Base-by-base conservation (phyloP, 35 echinoderm and acorn worm genomes). In the Lytechinus variegatus region DNA sequence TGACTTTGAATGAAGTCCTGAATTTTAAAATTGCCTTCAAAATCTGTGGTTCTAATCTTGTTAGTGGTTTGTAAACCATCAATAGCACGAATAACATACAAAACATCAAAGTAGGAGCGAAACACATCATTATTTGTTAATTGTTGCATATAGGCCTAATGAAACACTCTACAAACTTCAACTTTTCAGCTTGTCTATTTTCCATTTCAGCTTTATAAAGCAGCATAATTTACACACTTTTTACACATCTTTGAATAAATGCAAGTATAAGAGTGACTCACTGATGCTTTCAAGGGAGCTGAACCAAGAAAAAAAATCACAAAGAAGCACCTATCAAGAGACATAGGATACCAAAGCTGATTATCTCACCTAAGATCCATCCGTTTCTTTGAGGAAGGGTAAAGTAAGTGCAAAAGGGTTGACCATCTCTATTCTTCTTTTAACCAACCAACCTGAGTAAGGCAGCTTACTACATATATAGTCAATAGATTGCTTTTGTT, bases 361-460 rank as follows among this genome's bases (percentile, higher is more conserved):
- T 90, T 90, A 90, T 90, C 29, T 90, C 88, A 52, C 66, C 66
- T n/a, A 79, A 79, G 66, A 52, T 90, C 9, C 52, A 90, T 90
- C 10, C 52, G 16, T 33, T 90, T 33, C 88, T 90, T 90, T 90
- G 9, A 44, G 52, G 88, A 90, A 52, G 27, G 88, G 52, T 29
- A 52, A 54, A 89, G 28, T 51, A 89, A 2, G 87, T 89, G 28
- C 52, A 7, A 89, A 53, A 52, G 52, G 88, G 88, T 90, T 79
- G 19, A 79, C 88, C 28, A 4, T 90, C 88, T 90, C 52, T 54
- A 90, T 90, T 90, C 28, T 90, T 90, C 88, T n/a, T n/a, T n/a
- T n/a, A n/a, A n/a, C n/a, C n/a, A n/a, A n/a, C n/a, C 14, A 9
- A 89, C 52, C 52, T 33, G 14, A 52, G 28, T 44, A 44, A 90